phyloP scores from a whole-genome alignment of 2,797 vertebrate species.

The Onychomys torridus region DNA sequence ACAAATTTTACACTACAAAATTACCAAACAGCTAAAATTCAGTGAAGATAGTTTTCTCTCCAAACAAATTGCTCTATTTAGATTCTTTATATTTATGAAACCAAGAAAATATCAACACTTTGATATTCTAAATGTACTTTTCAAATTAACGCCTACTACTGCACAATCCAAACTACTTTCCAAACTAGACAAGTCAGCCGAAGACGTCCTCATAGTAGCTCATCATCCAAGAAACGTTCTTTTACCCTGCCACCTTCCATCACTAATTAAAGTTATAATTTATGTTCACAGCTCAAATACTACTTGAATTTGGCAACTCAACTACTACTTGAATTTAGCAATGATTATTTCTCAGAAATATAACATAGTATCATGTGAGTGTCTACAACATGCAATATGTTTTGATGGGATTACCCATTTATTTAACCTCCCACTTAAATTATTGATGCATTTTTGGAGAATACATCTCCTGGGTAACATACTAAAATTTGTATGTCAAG shows the following conservation, averaged over 20 bases:
- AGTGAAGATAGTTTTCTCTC: neutral
- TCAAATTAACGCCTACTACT: neutral
- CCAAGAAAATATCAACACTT: neutral
- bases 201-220: neutral
- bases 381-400: neutral
- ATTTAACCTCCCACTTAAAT: neutral
- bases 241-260: neutral
- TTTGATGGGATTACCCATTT: neutral
- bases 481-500: neutral
- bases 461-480: neutral
- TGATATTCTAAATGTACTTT: neutral
- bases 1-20: neutral
- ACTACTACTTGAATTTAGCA: neutral
- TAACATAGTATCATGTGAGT: neutral
- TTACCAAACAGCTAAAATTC: conserved; percentile 41
- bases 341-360: neutral
- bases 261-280: neutral
- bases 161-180: conserved; percentile 13
- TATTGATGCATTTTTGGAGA: neutral
- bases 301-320: neutral
- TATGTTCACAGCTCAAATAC: neutral
- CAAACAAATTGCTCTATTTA: conserved; percentile 30
- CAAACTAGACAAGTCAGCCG: neutral
- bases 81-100: conserved; percentile 31
- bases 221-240: neutral